Conservation (phyloP, 2,888 invertebrate genomes). For the Drosophila kanekoi region DNA sequence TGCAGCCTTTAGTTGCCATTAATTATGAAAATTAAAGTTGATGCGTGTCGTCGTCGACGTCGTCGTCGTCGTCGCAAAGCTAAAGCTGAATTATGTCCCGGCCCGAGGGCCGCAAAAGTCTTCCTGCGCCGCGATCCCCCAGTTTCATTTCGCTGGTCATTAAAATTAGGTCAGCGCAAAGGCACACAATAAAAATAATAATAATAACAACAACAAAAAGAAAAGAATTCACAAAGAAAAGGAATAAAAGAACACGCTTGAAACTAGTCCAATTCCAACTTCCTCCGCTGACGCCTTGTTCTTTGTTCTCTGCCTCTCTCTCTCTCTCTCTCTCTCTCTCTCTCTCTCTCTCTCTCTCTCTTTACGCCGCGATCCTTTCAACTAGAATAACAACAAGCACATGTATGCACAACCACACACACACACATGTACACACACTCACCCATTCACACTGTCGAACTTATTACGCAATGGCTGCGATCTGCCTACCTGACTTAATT, state of each 20-base stretch:
- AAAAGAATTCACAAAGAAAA: constrained; percentile 23
- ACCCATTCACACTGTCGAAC: constrained; percentile 43
- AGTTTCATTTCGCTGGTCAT: constrained; percentile 59
- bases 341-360: no score
- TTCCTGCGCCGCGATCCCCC: constrained; percentile 32
- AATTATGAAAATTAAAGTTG: constrained; percentile 77
- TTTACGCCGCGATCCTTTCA: constrained; percentile 58
- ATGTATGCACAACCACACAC: constrained; percentile 21
- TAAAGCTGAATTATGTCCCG: constrained; percentile 52
- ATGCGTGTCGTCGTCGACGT: constrained; percentile 68
- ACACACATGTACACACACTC: constrained; percentile 5
- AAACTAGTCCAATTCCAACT: constrained; percentile 65
- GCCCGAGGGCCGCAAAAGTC: constrained; percentile 39
- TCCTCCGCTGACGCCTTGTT: constrained; percentile 33
- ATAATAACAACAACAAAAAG: constrained; percentile 19
- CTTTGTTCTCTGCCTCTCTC: constrained; percentile 22
- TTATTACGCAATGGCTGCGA: constrained; percentile 77
- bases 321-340: constrained; percentile 8
- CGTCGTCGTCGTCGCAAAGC: constrained; percentile 38
- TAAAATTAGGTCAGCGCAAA: constrained; percentile 72
- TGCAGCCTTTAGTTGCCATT: constrained; percentile 63
- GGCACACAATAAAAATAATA: constrained; percentile 44
- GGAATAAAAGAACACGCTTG: constrained; percentile 15
- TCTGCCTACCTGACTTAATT: constrained; percentile 79
- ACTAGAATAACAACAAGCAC: constrained; percentile 61